Evolutionary conservation across 2,113 vertebrate species (phyloP).

Genomic region (Oncorhynchus kisutch): DNA sequence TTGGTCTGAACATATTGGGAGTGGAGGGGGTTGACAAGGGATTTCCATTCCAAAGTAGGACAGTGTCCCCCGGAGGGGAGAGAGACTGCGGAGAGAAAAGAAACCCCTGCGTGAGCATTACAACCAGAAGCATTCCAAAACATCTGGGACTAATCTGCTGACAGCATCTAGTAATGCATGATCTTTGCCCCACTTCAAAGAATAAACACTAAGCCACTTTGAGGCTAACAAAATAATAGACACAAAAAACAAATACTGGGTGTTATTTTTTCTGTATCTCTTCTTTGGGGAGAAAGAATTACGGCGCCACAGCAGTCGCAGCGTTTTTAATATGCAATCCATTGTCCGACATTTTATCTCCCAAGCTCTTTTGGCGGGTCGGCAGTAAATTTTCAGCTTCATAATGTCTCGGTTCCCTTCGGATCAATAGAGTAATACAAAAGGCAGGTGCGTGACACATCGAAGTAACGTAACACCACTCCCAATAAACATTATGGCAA

Average conservation of each 20-base stretch:
- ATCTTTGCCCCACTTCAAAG: no score
- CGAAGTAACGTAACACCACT: slow-evolving; percentile 24
- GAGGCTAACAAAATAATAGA: background rate
- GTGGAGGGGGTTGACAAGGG: slow-evolving; percentile 31
- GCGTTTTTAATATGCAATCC: slow-evolving; percentile 13
- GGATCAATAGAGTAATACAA: slow-evolving; percentile 10
- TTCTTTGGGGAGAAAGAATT: background rate
- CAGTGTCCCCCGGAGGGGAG: slow-evolving; percentile 53
- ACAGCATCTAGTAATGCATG: slow-evolving; percentile 9
- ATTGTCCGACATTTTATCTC: slow-evolving; percentile 14
- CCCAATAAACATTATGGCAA: slow-evolving; percentile 38
- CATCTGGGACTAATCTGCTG: slow-evolving; percentile 45
- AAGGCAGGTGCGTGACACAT: slow-evolving; percentile 6
- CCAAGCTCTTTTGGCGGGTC: background rate
- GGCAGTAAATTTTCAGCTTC: slow-evolving; percentile 11
- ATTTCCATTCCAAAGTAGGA: slow-evolving; percentile 60
- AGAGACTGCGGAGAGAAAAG: slow-evolving; percentile 22
- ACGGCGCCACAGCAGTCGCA: background rate
- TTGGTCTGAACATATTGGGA: background rate
- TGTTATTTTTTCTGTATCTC: background rate
- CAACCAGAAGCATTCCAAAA: slow-evolving; percentile 42
- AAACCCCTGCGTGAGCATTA: background rate
- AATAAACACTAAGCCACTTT: no score
- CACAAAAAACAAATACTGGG: background rate
- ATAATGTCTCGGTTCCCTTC: slow-evolving; percentile 7